These are phyloP conservation scores for Molossus alvarezi DNA, from an alignment of 2,797 vertebrate genomes.

Conservation along the genomic window DNA sequence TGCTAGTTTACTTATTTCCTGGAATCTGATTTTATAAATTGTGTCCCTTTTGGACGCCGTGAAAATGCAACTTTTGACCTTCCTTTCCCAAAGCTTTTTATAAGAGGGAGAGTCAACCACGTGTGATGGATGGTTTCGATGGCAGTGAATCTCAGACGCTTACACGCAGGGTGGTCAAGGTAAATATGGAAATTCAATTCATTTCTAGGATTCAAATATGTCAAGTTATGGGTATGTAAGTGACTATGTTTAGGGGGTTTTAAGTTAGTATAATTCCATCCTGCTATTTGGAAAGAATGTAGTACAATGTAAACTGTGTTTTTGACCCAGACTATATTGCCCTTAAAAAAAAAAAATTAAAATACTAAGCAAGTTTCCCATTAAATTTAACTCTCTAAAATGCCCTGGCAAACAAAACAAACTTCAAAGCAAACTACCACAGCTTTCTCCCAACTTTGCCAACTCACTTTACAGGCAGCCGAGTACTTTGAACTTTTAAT, in stretches of 20 bases:
- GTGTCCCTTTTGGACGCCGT: not conserved
- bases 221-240: not conserved
- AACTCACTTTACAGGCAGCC: slow-evolving; percentile 74
- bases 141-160: not conserved
- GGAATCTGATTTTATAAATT: slow-evolving; percentile 75
- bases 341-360: slow-evolving; percentile 13
- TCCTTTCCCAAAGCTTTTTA: slow-evolving; percentile 49
- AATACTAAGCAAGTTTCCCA: slow-evolving; percentile 57
- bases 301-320: slow-evolving; percentile 51
- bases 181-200: slow-evolving; percentile 41
- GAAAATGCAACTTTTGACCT: slow-evolving; percentile 70
- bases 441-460: slow-evolving; percentile 69
- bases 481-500: slow-evolving; percentile 78
- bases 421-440: slow-evolving; percentile 69
- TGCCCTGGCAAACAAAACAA: not conserved
- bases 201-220: not conserved
- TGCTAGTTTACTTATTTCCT: slow-evolving; percentile 56
- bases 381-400: slow-evolving; percentile 72
- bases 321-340: slow-evolving; percentile 33
- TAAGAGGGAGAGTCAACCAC: not conserved
- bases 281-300: slow-evolving; percentile 61
- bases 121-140: not conserved
- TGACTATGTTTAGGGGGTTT: not conserved
- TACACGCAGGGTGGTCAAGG: not conserved
- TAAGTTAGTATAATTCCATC: slow-evolving; percentile 54